These are phyloP conservation scores for Vesta saturnalis DNA, from an alignment of 2,888 invertebrate genomes.

Conservation along the genomic window DNA sequence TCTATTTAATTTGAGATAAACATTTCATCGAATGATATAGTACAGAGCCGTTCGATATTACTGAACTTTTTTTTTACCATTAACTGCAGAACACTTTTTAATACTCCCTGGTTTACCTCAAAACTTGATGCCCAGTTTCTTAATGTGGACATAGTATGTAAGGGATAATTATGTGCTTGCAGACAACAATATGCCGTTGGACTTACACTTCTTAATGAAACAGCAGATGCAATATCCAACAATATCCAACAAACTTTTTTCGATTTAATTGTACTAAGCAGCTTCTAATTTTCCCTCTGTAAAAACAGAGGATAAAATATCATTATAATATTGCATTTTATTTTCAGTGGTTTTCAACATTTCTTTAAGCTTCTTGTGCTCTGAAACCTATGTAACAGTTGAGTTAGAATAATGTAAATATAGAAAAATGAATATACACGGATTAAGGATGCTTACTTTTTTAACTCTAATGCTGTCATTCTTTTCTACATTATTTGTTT, in stretches of 20 bases:
- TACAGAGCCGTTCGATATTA: slow-evolving; percentile 34
- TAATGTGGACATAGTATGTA: slow-evolving; percentile 15
- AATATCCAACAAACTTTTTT: slow-evolving; percentile 20
- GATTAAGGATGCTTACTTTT: slow-evolving; percentile 2
- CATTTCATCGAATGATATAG: slow-evolving; percentile 46
- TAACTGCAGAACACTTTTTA: slow-evolving; percentile 39
- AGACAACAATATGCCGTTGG: slow-evolving; percentile 36
- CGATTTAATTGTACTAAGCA: slow-evolving; percentile 2
- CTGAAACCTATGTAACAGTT: neutral
- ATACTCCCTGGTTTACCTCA: slow-evolving; percentile 30
- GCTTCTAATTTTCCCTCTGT: slow-evolving; percentile 15
- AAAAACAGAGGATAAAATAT: slow-evolving; percentile 16
- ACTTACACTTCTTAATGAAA: slow-evolving; percentile 34
- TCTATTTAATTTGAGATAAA: slow-evolving; percentile 43
- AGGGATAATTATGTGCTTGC: slow-evolving; percentile 16
- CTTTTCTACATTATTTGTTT: neutral
- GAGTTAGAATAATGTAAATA: slow-evolving; percentile 2
- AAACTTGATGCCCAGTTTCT: slow-evolving; percentile 25
- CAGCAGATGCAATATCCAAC: slow-evolving; percentile 32
- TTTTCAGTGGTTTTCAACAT: neutral
- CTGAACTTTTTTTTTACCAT: slow-evolving; percentile 38
- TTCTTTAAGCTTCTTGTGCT: neutral
- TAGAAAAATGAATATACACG: slow-evolving; percentile 2
- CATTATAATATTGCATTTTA: neutral
- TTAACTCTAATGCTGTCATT: neutral